Percentiles rank a stretch among this genome's conserved stretches.
Conservation (phyloP, 2,888 invertebrate species). For the Spilarctia lutea region DNA sequence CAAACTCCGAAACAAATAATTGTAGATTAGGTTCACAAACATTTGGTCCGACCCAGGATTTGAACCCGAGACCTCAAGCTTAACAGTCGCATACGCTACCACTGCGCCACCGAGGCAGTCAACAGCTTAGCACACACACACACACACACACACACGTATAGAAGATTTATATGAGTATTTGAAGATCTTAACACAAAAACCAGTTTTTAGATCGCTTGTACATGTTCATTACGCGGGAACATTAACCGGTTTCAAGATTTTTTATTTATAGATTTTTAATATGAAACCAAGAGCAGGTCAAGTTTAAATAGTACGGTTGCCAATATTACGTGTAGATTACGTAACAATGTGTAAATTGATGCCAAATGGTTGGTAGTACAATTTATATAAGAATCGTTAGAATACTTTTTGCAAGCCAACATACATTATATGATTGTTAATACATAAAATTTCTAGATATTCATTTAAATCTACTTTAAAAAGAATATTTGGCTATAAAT, state of each 20-base stretch:
- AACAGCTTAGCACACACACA: no score
- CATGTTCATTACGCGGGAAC: neutral
- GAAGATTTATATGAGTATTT: no score
- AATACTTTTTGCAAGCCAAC: neutral
- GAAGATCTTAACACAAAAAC: neutral
- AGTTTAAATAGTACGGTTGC: neutral
- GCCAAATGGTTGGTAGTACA: constrained; percentile 6
- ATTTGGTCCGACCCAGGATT: no score
- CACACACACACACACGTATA: no score
- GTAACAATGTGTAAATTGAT: constrained; percentile 5
- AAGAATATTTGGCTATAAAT: neutral
- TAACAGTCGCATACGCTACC: no score
- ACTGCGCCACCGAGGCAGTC: no score
- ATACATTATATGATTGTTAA: neutral
- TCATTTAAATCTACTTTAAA: neutral
- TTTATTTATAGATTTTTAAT: constrained; percentile 3
- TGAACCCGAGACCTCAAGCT: no score
- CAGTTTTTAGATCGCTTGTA: neutral
- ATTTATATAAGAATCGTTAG: neutral
- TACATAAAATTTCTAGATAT: neutral
- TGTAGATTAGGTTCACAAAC: no score
- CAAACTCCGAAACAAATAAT: no score
- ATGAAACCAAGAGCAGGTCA: constrained; percentile 5
- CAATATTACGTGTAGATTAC: constrained; percentile 7
- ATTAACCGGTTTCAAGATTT: neutral